These are phyloP conservation scores for Siderastrea siderea DNA, from an alignment of 92 coral and sea anemone species.

Conservation along the genomic window DNA sequence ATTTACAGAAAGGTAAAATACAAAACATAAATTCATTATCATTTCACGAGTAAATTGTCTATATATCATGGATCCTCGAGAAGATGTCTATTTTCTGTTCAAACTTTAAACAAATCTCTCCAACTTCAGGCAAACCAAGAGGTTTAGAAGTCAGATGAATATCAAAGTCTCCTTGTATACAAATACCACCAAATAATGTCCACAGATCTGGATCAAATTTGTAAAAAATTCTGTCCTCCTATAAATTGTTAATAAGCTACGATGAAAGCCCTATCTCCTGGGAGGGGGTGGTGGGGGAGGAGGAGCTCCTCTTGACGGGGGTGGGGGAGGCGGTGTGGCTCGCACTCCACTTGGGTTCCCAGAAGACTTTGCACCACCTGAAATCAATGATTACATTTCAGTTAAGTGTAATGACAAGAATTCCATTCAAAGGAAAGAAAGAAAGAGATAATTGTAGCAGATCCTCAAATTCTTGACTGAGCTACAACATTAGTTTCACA, in stretches of 20 bases:
- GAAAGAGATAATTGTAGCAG: too few species aligned
- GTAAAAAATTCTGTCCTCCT: slow-evolving; percentile 41
- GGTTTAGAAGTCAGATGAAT: slow-evolving; percentile 13
- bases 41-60: slow-evolving; percentile 21
- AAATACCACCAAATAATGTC: slow-evolving; percentile 32
- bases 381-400: neutral
- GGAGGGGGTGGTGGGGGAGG: slow-evolving; percentile 99
- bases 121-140: neutral
- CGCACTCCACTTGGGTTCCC: slow-evolving; percentile 72
- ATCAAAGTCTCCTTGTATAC: slow-evolving; percentile 12
- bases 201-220: slow-evolving; percentile 24
- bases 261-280: slow-evolving; percentile 33
- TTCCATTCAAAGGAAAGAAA: neutral
- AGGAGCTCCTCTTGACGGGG: slow-evolving; percentile 94
- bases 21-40: slow-evolving; percentile 28
- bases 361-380: slow-evolving; percentile 47
- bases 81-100: neutral
- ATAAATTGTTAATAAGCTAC: slow-evolving; percentile 12
- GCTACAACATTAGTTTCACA: too few species aligned
- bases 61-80: neutral
- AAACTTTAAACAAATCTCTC: slow-evolving; percentile 6
- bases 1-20: slow-evolving; percentile 31
- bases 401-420: neutral
- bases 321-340: slow-evolving; percentile 96
- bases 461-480: too few species aligned